These are phyloP conservation scores for Baccha elongata DNA, from an alignment of 2,888 invertebrate genomes.

Conservation along the genomic window DNA sequence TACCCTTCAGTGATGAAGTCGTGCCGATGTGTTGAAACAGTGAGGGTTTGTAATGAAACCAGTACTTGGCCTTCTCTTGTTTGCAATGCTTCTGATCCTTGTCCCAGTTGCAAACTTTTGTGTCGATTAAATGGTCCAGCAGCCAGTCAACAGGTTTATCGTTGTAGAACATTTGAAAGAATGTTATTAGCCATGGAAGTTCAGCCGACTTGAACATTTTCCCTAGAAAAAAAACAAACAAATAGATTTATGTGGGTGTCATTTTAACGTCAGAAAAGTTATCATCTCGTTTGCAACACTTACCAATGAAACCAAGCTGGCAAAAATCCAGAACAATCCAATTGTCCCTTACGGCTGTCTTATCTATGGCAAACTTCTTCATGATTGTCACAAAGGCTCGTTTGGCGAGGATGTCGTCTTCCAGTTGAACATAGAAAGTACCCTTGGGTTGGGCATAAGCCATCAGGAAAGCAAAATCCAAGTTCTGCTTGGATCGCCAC, in stretches of 20 bases:
- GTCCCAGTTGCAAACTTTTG: slow-evolving; percentile 93
- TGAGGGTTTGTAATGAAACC: slow-evolving; percentile 94
- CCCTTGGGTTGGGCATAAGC: slow-evolving; percentile 94
- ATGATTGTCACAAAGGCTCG: slow-evolving; percentile 92
- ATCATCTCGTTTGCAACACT: slow-evolving; percentile 73
- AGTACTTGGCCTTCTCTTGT: slow-evolving; percentile 88
- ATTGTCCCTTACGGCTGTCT: slow-evolving; percentile 86
- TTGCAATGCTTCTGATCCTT: slow-evolving; percentile 93
- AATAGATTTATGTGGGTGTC: background rate
- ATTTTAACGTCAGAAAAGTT: background rate
- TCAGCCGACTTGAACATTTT: slow-evolving; percentile 96
- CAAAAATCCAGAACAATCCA: slow-evolving; percentile 98
- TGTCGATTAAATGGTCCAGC: slow-evolving; percentile 93
- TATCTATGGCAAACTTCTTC: slow-evolving; percentile 91
- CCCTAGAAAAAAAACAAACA: slow-evolving; percentile 82
- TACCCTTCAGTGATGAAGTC: slow-evolving; percentile 96
- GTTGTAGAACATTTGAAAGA: slow-evolving; percentile 96
- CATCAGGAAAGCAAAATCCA: slow-evolving; percentile 97
- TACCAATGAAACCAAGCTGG: slow-evolving; percentile 95
- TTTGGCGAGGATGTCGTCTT: slow-evolving; percentile 96
- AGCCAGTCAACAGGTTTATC: slow-evolving; percentile 99
- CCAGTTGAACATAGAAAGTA: slow-evolving; percentile 94
- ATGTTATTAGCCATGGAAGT: slow-evolving; percentile 93
- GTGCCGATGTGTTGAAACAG: slow-evolving; percentile 98
- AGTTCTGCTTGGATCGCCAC: slow-evolving; percentile 97